Evolutionary conservation across 2,113 vertebrate species (phyloP).

Genomic region (Promerops cafer): DNA sequence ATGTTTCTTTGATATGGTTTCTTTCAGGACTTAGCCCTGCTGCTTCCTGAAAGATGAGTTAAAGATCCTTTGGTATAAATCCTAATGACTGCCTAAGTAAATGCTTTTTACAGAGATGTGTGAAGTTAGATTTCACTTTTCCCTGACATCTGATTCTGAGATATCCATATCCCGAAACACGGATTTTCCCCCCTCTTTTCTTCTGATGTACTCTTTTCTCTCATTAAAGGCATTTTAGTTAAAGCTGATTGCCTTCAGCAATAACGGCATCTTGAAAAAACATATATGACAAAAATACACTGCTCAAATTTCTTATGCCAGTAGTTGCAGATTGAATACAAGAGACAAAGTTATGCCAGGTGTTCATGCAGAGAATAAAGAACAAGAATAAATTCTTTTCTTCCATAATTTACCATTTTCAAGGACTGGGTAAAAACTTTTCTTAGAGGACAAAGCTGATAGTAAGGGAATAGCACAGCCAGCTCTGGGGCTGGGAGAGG

Average conservation of each 20-base stretch:
- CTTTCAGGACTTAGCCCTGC: neutral
- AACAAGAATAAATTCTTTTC: neutral
- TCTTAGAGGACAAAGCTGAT: neutral
- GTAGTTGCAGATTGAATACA: neutral
- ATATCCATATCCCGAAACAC: neutral
- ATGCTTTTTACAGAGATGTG: neutral
- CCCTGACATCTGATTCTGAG: neutral
- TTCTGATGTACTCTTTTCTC: neutral
- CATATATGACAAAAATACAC: neutral
- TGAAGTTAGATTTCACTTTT: neutral
- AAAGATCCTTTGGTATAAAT: slow-evolving; percentile 15
- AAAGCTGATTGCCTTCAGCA: neutral
- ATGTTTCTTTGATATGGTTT: neutral
- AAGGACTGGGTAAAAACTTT: neutral
- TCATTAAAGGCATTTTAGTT: neutral
- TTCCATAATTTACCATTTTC: neutral
- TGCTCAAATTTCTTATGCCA: neutral
- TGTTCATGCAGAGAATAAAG: neutral
- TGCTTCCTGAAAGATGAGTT: slow-evolving; percentile 26
- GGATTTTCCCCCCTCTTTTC: neutral
- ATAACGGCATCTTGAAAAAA: neutral
- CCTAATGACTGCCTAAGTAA: slow-evolving; percentile 3
- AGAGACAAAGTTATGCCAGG: neutral
- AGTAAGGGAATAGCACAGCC: neutral
- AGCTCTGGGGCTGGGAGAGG: neutral